phyloP scores from a whole-genome alignment of 2,113 vertebrate genomes.

The Grammomys dolichurus region DNA sequence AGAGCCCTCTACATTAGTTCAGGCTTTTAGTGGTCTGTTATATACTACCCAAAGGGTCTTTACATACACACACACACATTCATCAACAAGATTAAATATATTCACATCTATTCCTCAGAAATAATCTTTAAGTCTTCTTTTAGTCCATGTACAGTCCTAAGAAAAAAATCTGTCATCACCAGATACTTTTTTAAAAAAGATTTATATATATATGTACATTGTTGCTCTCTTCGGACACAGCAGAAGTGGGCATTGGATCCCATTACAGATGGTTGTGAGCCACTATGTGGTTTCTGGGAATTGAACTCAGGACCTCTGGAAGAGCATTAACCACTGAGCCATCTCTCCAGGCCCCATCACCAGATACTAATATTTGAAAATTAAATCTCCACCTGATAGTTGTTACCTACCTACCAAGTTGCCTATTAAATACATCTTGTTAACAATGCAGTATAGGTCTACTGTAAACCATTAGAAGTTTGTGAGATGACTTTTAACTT shows the following conservation, averaged over 20 bases:
- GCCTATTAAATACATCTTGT: background rate
- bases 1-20: background rate
- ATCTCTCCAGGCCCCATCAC: background rate
- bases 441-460: no score
- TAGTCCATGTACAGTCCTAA: background rate
- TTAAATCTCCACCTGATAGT: background rate
- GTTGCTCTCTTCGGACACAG: no score
- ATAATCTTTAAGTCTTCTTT: constrained; percentile 23
- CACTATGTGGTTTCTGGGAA: no score
- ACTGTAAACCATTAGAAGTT: background rate
- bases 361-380: constrained; percentile 6
- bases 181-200: background rate
- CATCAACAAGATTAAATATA: constrained; percentile 26
- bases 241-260: no score
- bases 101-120: background rate
- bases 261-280: no score
- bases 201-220: no score
- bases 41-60: background rate
- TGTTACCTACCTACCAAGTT: background rate
- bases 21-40: background rate
- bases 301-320: no score
- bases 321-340: no score
- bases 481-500: background rate
- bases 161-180: constrained; percentile 1
- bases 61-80: background rate